Conservation (phyloP, 1,140 invertebrate species). For the Pseudobourletiella spinata region DNA sequence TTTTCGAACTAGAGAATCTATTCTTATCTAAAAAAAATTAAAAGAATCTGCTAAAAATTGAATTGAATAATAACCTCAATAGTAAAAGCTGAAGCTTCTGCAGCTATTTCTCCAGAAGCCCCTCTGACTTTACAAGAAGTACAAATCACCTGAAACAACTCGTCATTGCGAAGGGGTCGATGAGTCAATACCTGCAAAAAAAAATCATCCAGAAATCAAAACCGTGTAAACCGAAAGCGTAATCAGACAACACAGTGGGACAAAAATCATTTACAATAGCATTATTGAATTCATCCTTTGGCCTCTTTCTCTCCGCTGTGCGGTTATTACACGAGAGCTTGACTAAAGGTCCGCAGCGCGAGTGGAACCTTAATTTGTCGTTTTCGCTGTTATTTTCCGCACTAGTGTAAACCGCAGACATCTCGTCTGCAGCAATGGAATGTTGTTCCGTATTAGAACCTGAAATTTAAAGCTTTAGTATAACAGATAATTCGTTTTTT, state of each 20-base stretch:
- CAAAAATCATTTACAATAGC: slow-evolving; percentile 48
- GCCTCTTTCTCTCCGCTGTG: slow-evolving; percentile 72
- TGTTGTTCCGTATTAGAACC: slow-evolving; percentile 32
- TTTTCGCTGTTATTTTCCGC: slow-evolving; percentile 37
- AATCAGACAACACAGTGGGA: no score
- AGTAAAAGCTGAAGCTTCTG: no score
- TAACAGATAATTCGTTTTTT: slow-evolving; percentile 5
- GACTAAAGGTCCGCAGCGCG: slow-evolving; percentile 74
- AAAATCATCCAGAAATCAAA: background rate
- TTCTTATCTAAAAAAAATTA: slow-evolving; percentile 55
- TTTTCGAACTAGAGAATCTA: slow-evolving; percentile 82
- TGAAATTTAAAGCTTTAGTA: no score
- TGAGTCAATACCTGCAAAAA: slow-evolving; percentile 62
- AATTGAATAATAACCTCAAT: no score
- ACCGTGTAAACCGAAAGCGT: no score
- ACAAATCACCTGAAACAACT: slow-evolving; percentile 82
- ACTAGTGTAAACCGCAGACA: slow-evolving; percentile 10
- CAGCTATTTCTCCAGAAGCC: no score
- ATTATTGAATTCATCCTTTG: slow-evolving; percentile 91
- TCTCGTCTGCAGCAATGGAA: slow-evolving; percentile 22
- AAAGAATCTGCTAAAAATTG: background rate
- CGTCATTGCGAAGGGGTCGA: slow-evolving; percentile 71
- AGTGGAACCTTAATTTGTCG: slow-evolving; percentile 75
- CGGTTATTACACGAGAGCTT: slow-evolving; percentile 75
- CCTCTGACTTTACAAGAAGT: no score